A percentile compares a stretch with the other conserved stretches of the same genome.
phyloP scores from a whole-genome alignment of 2,797 vertebrate species.

The Melopsittacus undulatus region DNA sequence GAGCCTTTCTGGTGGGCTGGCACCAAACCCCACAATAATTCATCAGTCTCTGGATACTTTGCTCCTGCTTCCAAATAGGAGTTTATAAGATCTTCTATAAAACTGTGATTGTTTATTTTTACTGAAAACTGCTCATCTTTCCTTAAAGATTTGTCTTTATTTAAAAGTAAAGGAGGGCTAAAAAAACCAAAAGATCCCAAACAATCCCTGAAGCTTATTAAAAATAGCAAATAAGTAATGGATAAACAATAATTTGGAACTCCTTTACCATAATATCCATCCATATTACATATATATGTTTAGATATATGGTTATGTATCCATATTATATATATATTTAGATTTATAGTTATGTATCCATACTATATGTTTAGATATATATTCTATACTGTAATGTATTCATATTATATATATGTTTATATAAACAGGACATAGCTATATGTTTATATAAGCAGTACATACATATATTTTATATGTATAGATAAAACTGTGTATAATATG shows the following conservation, averaged over 20 bases:
- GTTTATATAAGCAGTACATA: too few relatives aligned
- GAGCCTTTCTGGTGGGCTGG: neutral
- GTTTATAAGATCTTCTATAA: neutral
- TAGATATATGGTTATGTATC: neutral
- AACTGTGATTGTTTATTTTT: neutral
- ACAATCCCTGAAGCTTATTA: neutral
- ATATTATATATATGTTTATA: neutral
- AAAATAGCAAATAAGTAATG: neutral
- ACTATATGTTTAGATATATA: too few relatives aligned
- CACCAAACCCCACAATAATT: neutral
- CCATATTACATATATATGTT: neutral
- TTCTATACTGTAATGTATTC: too few relatives aligned
- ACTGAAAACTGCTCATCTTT: neutral
- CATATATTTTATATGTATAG: too few relatives aligned
- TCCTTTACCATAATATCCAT: neutral
- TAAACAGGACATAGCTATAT: too few relatives aligned
- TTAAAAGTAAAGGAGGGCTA: neutral
- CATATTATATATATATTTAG: too few relatives aligned
- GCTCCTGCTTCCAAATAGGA: neutral
- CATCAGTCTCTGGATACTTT: neutral
- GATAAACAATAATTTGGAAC: neutral
- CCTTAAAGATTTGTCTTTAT: neutral
- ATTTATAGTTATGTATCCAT: too few relatives aligned
- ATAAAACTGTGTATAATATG: too few relatives aligned
- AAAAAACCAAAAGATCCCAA: accelerated